Conservation (phyloP, 2,888 invertebrate genomes). For the Galerucella nymphaeae region DNA sequence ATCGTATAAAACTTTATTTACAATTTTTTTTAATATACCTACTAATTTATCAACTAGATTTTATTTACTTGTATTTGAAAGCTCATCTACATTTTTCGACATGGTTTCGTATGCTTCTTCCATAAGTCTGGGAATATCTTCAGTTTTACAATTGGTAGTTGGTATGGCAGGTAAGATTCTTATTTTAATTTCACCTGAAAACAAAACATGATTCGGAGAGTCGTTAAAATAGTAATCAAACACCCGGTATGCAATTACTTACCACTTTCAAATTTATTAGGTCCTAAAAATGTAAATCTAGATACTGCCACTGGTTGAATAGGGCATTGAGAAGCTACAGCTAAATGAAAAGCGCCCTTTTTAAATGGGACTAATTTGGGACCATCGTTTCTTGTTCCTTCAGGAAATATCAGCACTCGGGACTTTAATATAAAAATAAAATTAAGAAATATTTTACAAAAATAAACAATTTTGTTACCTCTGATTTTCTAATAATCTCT, state of each 20-base stretch:
- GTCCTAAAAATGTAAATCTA: slow-evolving; percentile 78
- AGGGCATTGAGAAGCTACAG: slow-evolving; percentile 83
- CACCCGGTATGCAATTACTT: slow-evolving; percentile 43
- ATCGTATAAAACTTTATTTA: no score
- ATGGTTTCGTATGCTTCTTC: slow-evolving; percentile 74
- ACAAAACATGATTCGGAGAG: slow-evolving; percentile 13
- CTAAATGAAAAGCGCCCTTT: slow-evolving; percentile 95
- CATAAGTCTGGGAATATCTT: slow-evolving; percentile 73
- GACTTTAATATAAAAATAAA: slow-evolving; percentile 66
- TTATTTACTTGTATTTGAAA: slow-evolving; percentile 14
- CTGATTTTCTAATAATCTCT: slow-evolving; percentile 72
- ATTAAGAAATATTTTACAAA: no score
- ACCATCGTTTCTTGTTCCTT: slow-evolving; percentile 87
- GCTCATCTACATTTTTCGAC: slow-evolving; percentile 71
- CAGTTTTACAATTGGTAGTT: slow-evolving; percentile 72
- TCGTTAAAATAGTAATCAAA: no score
- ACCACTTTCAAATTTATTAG: slow-evolving; percentile 73
- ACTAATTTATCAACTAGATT: no score
- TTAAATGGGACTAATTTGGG: slow-evolving; percentile 88
- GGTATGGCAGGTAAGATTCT: slow-evolving; percentile 79
- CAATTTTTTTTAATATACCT: no score
- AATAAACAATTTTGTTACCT: slow-evolving; percentile 64
- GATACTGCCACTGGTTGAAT: slow-evolving; percentile 92
- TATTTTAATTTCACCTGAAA: slow-evolving; percentile 74
- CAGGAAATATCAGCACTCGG: slow-evolving; percentile 89